A percentile compares a stretch with the other conserved stretches of the same genome.
phyloP scores from a whole-genome alignment of 2,797 vertebrate species.

The Microctenopoma stevenorrisi region DNA sequence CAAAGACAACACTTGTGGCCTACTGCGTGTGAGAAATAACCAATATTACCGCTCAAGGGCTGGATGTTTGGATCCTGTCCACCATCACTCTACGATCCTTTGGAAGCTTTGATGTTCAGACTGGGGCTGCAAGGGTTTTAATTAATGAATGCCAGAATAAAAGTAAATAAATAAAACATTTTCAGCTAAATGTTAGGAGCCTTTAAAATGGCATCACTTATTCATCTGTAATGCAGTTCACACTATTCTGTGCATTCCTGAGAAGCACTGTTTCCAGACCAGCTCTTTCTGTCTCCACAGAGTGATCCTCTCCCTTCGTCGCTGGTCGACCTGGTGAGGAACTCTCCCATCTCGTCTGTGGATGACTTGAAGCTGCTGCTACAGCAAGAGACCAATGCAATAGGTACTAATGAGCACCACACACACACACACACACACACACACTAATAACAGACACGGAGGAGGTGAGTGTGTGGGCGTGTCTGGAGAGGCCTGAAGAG shows the following conservation, averaged over 20 bases:
- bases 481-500: conserved; percentile 43
- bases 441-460: conserved; percentile 44
- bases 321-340: conserved; percentile 90
- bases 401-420: conserved; percentile 85
- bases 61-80: no score
- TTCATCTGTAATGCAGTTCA: not conserved
- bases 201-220: no score
- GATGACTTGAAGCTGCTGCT: conserved; percentile 91
- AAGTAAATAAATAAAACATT: no score
- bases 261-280: not conserved
- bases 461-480: conserved; percentile 56
- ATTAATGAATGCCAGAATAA: no score
- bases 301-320: conserved; percentile 91
- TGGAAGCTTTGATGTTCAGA: no score
- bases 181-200: not conserved
- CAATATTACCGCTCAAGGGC: no score
- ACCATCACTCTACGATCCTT: no score
- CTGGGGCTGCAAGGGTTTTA: no score
- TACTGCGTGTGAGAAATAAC: no score
- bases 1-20: no score
- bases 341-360: conserved; percentile 89
- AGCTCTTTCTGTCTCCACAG: conserved; percentile 72
- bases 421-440: conserved; percentile 21
- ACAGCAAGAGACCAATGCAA: conserved; percentile 85
- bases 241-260: not conserved